Evolutionary conservation across 2,888 invertebrate genomes (phyloP).

Genomic region (Scaptomyza parva): DNA sequence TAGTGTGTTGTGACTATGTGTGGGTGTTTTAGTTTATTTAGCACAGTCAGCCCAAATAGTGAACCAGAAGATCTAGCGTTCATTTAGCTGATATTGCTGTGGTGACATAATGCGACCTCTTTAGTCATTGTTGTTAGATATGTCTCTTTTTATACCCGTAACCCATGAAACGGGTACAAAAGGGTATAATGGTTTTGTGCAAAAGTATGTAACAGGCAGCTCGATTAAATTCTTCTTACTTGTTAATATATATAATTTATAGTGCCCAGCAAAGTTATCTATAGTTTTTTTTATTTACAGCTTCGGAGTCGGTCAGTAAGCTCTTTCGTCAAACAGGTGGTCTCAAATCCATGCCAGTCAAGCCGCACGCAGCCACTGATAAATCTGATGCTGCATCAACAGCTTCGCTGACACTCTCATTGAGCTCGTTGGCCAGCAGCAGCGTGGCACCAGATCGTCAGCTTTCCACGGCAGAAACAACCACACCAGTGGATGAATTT

Average conservation of each 20-base stretch:
- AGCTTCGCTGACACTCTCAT: conserved; percentile 79
- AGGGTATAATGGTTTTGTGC: no score
- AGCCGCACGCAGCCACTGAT: conserved; percentile 53
- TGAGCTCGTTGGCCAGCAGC: conserved; percentile 83
- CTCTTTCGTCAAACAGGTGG: conserved; percentile 83
- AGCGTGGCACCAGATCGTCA: conserved; percentile 60
- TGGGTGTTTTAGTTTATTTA: conserved; percentile 65
- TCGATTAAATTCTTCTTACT: no score
- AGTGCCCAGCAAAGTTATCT: conserved; percentile 68
- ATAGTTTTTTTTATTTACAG: conserved; percentile 61
- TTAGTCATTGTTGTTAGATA: no score
- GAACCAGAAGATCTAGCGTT: conserved; percentile 60
- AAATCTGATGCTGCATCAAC: conserved; percentile 73
- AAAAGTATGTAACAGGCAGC: no score
- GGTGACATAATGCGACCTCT: no score
- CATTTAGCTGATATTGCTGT: conserved; percentile 61
- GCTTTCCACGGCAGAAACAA: conserved; percentile 63
- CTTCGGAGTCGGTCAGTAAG: conserved; percentile 84
- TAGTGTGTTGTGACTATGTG: conserved; percentile 18
- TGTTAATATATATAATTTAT: no score
- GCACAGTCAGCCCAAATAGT: conserved; percentile 49
- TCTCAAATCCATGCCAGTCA: conserved; percentile 65
- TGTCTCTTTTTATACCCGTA: no score
- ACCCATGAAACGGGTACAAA: no score
- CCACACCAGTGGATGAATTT: conserved; percentile 70